Evolutionary conservation across 2,797 vertebrate genomes (phyloP).

Genomic region (Sternarchorhynchus goeldii): DNA sequence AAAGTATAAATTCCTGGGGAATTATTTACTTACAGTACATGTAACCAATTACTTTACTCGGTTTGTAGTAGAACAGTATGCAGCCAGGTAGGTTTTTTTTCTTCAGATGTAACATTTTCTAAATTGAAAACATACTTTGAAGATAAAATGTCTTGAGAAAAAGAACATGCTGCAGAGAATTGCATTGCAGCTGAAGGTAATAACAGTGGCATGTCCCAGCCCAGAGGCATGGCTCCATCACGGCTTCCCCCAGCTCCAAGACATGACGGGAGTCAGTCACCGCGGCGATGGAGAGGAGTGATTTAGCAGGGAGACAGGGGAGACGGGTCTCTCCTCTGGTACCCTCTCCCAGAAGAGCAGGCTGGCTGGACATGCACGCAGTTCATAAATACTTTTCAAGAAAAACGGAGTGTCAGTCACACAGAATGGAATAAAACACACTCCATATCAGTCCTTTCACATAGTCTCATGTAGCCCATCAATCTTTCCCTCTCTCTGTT

Average conservation of each 20-base stretch:
- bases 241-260: conserved; percentile 36
- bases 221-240: conserved; percentile 36
- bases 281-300: conserved; percentile 34
- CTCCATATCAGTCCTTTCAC: conserved; percentile 36
- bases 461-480: conserved; percentile 38
- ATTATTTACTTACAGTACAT: not conserved
- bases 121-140: conserved; percentile 34
- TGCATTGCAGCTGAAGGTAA: conserved; percentile 28
- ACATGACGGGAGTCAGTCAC: conserved; percentile 49
- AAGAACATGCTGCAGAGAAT: conserved; percentile 25
- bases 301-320: conserved; percentile 42
- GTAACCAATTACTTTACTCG: conserved; percentile 25
- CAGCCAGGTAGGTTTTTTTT: not conserved
- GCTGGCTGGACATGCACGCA: conserved; percentile 21
- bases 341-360: conserved; percentile 31
- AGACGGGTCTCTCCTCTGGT: conserved; percentile 42
- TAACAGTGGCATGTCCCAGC: conserved; percentile 36
- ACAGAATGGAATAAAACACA: conserved; percentile 41
- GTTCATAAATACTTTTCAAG: conserved; percentile 41
- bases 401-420: conserved; percentile 54
- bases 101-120: conserved; percentile 30
- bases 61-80: conserved; percentile 9
- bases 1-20: not conserved
- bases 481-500: conserved; percentile 27
- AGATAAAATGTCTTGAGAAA: conserved; percentile 27